Conservation (phyloP, 2,113 vertebrate genomes). For the Scomber japonicus region DNA sequence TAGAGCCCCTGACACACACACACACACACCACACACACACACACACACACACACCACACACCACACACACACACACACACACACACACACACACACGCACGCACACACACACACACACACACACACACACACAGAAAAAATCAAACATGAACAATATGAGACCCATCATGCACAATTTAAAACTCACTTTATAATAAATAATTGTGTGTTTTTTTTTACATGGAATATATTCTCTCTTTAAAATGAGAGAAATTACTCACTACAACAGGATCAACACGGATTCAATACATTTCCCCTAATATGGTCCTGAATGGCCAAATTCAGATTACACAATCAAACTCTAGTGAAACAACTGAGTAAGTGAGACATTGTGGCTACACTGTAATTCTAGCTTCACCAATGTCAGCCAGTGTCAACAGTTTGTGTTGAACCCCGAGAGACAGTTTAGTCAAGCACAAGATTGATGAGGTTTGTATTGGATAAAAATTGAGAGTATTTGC, state of each 20-base stretch:
- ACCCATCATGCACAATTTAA: neutral
- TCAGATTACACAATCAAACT: constrained; percentile 29
- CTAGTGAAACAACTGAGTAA: constrained; percentile 22
- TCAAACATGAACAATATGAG: neutral
- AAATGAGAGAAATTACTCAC: neutral
- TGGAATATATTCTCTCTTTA: neutral
- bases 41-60: constrained; percentile 27
- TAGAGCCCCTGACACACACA: constrained; percentile 85
- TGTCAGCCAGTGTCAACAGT: constrained; percentile 47
- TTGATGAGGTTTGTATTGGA: constrained; percentile 52
- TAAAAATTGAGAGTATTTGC: constrained; percentile 19
- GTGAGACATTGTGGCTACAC: constrained; percentile 17
- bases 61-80: constrained; percentile 27
- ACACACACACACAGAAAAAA: neutral
- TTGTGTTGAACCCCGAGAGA: constrained; percentile 38
- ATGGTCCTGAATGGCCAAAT: constrained; percentile 25
- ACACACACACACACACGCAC: constrained; percentile 10
- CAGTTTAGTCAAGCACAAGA: constrained; percentile 25
- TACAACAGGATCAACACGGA: neutral
- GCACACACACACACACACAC: neutral
- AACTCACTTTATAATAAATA: neutral
- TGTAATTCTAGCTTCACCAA: constrained; percentile 19
- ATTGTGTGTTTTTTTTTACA: neutral
- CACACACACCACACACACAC: constrained; percentile 39
- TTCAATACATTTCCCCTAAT: constrained; percentile 37